Conservation (phyloP, 2,113 vertebrate genomes). For the Asarcornis scutulata region DNA sequence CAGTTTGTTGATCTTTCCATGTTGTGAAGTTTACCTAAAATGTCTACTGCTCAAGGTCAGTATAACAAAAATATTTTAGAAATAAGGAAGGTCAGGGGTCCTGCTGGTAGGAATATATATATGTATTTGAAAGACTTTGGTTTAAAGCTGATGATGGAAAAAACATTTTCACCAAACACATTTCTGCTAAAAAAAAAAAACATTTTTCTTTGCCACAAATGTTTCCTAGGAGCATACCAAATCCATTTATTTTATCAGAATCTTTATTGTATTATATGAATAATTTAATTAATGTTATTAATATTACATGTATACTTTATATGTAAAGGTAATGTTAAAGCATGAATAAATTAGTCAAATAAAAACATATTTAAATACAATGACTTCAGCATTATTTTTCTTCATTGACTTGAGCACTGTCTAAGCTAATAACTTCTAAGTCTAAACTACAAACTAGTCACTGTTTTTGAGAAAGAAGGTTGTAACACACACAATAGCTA, state of each 20-base stretch:
- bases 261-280: not conserved
- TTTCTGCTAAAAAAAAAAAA: not conserved
- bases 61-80: not conserved
- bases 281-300: not conserved
- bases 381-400: not conserved
- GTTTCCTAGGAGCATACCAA: not conserved
- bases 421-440: not conserved
- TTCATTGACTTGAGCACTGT: not conserved
- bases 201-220: not conserved
- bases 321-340: not conserved
- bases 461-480: not conserved
- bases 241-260: not conserved
- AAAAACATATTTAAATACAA: not conserved
- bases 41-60: not conserved
- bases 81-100: not conserved
- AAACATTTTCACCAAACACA: accelerated
- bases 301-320: not conserved
- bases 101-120: not conserved
- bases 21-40: not conserved
- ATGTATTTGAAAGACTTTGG: not conserved
- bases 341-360: not conserved
- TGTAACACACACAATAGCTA: not conserved
- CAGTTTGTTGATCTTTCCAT: not conserved
- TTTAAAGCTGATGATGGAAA: not conserved
- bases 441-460: not conserved